Base-by-base conservation (phyloP, 2,797 vertebrate genomes). In the Acrossocheilus wenchowensis region DNA sequence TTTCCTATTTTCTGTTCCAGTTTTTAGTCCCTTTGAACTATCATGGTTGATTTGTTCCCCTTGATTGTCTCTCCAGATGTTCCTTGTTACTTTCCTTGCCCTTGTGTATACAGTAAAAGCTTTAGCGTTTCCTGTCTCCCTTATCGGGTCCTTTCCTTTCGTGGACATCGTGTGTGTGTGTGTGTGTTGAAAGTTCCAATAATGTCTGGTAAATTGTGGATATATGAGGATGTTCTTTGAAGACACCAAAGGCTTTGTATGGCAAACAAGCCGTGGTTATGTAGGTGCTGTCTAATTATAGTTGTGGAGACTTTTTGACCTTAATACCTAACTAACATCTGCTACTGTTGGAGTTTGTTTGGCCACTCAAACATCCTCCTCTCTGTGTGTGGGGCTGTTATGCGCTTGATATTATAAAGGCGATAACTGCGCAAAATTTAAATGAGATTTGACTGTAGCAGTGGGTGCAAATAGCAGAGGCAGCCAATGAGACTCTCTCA, bases 231-330 rank as follows among this genome's bases (percentile, higher is more conserved):
- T 43, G 39, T 41, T 23, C 68, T 71, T 71, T 71, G 68, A 71
- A 68, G 64, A 36, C 30, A 68, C 0, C 30, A 68, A 23, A 39
- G 36, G 36, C 36, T 71, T 71, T 41, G 6, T 71, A 39, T 71
- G 68, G 36, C 21, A 43, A 72, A n/a, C 69, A 73, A 73, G 12
- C n/a, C 15, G 41, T 45, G 41, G 41, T 73, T 45, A 73, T 26
- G 69, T 72, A 45, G 68, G 68, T 72, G 23, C 71, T 73, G 23
- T 73, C 71, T 48, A 26, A 73, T 73, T 26, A 73, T 45, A 48
- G 71, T 43, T 43, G 36, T 48, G n/a, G n/a, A 48, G 71, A 26
- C 36, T 3, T 41, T 71, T 41, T 12, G 21, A 72, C 21, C 21
- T 43, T 39, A 41, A 41, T 41, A n/a, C 69, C 68, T 23, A 71